Conservation (phyloP, 2,888 invertebrate genomes). For the Coremacera marginata region DNA sequence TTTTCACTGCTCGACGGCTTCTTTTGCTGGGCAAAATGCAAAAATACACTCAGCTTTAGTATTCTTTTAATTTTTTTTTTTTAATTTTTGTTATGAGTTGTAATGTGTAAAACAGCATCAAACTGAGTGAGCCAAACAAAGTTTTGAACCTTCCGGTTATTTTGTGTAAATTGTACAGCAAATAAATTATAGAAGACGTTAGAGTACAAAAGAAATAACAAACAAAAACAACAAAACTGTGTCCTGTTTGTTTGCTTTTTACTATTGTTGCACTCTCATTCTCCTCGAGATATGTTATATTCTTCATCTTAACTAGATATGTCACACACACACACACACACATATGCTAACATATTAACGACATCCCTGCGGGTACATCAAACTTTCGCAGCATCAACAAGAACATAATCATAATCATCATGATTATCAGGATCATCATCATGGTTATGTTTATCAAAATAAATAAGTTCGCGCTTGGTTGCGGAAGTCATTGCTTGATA, state of each 20-base stretch:
- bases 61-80: no score
- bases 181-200: no score
- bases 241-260: background rate
- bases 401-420: background rate
- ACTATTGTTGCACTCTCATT: background rate
- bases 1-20: no score
- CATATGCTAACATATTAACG: background rate
- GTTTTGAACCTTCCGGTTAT: no score
- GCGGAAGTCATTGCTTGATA: background rate
- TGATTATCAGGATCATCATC: background rate
- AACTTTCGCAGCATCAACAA: background rate
- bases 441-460: background rate
- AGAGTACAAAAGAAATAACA: no score
- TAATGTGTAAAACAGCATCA: no score
- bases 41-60: no score
- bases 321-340: background rate
- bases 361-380: background rate
- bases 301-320: background rate
- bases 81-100: no score
- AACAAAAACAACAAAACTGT: no score
- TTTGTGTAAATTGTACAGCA: no score
- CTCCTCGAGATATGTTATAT: background rate
- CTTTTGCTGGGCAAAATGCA: no score
- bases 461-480: background rate
- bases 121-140: no score